A percentile compares a stretch with the other conserved stretches of the same genome.
These are phyloP conservation scores for Petrolisthes cinctipes DNA, from an alignment of 2,888 invertebrate species.

Conservation along the genomic window DNA sequence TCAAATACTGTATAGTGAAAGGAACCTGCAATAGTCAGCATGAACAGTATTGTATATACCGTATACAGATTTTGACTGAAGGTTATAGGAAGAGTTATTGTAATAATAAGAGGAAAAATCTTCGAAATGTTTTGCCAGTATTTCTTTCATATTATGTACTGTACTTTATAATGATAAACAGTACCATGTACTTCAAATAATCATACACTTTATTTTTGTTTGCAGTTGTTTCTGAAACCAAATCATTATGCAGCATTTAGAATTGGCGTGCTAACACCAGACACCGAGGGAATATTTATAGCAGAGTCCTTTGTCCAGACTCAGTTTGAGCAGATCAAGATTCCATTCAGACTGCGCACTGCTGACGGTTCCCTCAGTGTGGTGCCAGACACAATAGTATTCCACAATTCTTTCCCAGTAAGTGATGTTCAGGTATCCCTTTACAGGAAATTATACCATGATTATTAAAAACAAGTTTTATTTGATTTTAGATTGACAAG, in stretches of 20 bases:
- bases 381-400: conserved; percentile 78
- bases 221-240: conserved; percentile 74
- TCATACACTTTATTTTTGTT: conserved; percentile 64
- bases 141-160: too few species aligned
- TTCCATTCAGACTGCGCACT: conserved; percentile 82
- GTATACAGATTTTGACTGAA: too few species aligned
- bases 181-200: too few species aligned
- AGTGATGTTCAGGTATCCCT: conserved; percentile 69
- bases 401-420: conserved; percentile 86
- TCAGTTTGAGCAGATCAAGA: conserved; percentile 77
- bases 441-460: too few species aligned
- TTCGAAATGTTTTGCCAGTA: too few species aligned
- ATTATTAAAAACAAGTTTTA: not conserved
- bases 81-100: too few species aligned
- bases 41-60: too few species aligned
- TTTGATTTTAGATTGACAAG: not conserved
- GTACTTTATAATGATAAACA: too few species aligned
- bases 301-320: conserved; percentile 82
- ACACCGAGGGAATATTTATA: conserved; percentile 77
- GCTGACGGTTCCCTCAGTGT: conserved; percentile 81
- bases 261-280: conserved; percentile 79
- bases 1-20: too few species aligned
- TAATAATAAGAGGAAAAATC: too few species aligned
- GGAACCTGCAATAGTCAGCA: too few species aligned
- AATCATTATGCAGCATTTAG: conserved; percentile 80